Evolutionary conservation across 2,113 vertebrate species (phyloP).

Genomic region (Ochotona curzoniae): DNA sequence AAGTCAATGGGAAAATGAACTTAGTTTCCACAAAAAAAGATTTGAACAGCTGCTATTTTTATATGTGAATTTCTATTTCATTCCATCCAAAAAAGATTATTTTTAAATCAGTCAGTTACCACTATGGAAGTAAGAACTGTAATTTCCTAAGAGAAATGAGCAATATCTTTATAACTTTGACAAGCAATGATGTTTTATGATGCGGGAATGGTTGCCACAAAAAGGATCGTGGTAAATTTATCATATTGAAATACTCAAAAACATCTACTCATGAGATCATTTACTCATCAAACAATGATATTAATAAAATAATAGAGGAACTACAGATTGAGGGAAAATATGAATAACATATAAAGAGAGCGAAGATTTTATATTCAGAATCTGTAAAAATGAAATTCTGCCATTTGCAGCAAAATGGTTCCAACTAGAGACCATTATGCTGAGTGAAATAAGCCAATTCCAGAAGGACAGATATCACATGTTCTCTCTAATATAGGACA

Average conservation of each 20-base stretch:
- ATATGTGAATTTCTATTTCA: not conserved
- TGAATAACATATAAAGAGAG: not conserved
- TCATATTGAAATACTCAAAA: not conserved
- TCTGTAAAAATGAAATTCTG: not conserved
- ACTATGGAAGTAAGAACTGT: not conserved
- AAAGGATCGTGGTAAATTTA: not conserved
- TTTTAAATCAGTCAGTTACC: not conserved
- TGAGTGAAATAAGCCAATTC: no score
- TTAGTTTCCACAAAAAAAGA: not conserved
- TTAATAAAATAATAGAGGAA: not conserved
- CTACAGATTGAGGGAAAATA: not conserved
- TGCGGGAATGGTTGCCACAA: not conserved
- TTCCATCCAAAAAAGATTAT: not conserved
- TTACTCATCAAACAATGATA: not conserved
- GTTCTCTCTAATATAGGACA: no score
- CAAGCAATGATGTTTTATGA: not conserved
- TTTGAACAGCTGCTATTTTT: not conserved
- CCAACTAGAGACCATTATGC: no score
- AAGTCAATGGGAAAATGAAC: not conserved
- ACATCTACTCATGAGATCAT: not conserved
- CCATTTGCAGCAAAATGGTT: no score
- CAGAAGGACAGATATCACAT: no score
- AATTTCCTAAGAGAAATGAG: not conserved
- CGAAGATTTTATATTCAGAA: not conserved
- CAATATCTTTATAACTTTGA: not conserved